Base-by-base conservation (phyloP, 2,888 invertebrate genomes). In the Coleophora flavipennella region DNA sequence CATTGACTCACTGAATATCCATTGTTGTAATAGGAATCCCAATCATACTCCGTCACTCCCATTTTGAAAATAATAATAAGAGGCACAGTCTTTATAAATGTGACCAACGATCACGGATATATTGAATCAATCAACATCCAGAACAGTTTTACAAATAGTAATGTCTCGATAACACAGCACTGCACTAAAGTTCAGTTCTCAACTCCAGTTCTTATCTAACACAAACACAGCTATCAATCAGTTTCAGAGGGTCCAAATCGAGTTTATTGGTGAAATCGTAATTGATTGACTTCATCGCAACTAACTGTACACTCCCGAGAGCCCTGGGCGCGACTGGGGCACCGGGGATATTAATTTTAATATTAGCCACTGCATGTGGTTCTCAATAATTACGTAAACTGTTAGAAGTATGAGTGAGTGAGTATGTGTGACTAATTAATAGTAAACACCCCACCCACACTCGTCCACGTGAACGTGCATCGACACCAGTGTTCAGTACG, bases 301-400 rank as follows among this genome's bases (percentile, higher is more conserved):
- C 40, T 49, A 57, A 53, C 39, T 44, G 44, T 40, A 70, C 74
- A 65, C 73, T 71, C 65, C 60, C 59, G 67, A 66, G 63, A 69
- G 74, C 67, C 63, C 74, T 58, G 73, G 66, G 64, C 72, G 61
- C 73, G 74, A 81, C 83, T 81, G 84, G 77, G 70, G 65, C 75
- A 66, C 68, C 70, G 73, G 69, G 75, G 63, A 73, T 75, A 81
- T 75, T 71, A 75, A 79, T 75, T 81, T 81, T 81, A 84, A 79
- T 81, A 80, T 73, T 83, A 84, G 81, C 71, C 62, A 65, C 71
- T 46, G 49, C 69, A 45, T 52, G 50, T 44, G 72, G 26, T 63
- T 65, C 73, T 69, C 80, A 83, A 84, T 77, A 65, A 77, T 57
- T 61, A 8, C 25, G 13, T 27, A 3, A 27, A 27, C 34, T 13